phyloP scores from a whole-genome alignment of 2,888 invertebrate genomes.

The Watsonalla binaria region DNA sequence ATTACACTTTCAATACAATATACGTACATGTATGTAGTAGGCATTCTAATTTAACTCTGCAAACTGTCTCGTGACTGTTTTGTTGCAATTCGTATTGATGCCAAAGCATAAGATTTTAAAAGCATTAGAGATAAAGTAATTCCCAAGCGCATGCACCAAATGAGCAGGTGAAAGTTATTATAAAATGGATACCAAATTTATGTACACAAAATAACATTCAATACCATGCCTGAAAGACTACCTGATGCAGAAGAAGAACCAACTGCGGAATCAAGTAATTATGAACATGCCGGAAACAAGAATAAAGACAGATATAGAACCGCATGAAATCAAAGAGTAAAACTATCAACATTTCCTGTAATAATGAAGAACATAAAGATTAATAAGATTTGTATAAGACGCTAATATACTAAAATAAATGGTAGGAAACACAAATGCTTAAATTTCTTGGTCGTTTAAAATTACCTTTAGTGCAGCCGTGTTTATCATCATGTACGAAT shows the following conservation, averaged over 20 bases:
- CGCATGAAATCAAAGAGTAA: constrained; percentile 72
- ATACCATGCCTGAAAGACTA: constrained; percentile 65
- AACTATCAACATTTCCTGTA: constrained; percentile 76
- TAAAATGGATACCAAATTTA: constrained; percentile 39
- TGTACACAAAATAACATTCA: constrained; percentile 58
- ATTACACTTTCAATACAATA: constrained; percentile 24
- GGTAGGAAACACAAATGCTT: constrained; percentile 41
- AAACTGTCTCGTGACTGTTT: constrained; percentile 76
- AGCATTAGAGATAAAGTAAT: constrained; percentile 51
- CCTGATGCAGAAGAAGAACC: constrained; percentile 69
- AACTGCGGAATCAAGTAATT: constrained; percentile 69
- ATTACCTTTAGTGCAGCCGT: constrained; percentile 98
- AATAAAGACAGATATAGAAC: constrained; percentile 62
- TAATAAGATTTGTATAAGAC: constrained; percentile 68
- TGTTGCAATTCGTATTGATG: constrained; percentile 60
- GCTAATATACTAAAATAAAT: constrained; percentile 54
- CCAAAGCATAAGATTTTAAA: constrained; percentile 41
- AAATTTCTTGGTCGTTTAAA: constrained; percentile 43
- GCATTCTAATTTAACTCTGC: constrained; percentile 53
- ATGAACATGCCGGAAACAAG: constrained; percentile 71
- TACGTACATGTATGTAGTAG: constrained; percentile 39
- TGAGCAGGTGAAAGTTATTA: constrained; percentile 49
- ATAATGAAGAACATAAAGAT: constrained; percentile 75
- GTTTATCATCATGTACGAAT: constrained; percentile 93
- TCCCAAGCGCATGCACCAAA: constrained; percentile 55